A percentile compares a stretch with the other conserved stretches of the same genome.
phyloP scores from a whole-genome alignment of 2,113 vertebrate genomes.

The Tupaia chinensis region DNA sequence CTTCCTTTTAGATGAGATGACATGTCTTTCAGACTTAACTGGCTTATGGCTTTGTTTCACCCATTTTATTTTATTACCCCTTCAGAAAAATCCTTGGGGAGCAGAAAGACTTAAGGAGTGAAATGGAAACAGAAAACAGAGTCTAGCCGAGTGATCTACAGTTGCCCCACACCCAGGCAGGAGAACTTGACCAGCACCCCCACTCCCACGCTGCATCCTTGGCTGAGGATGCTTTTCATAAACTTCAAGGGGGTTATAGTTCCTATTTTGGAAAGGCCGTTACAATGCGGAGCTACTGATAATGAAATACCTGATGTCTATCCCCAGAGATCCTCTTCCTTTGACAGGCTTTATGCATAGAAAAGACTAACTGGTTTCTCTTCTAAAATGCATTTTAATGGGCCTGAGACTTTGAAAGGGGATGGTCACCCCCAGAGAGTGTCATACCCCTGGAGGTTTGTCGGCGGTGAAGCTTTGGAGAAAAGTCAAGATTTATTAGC shows the following conservation, averaged over 20 bases:
- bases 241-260: conserved; percentile 66
- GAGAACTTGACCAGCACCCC: conserved; percentile 76
- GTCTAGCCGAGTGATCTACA: conserved; percentile 75
- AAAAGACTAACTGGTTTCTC: conserved; percentile 36
- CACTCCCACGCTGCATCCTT: conserved; percentile 54
- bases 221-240: conserved; percentile 57
- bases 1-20: conserved; percentile 92
- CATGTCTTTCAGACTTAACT: conserved; percentile 92
- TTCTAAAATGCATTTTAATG: conserved; percentile 52
- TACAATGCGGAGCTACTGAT: conserved; percentile 20
- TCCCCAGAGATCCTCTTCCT: conserved; percentile 38
- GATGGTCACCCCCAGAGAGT: conserved; percentile 40
- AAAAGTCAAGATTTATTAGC: conserved; percentile 77
- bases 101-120: conserved; percentile 82
- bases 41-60: conserved; percentile 92
- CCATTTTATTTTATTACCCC: conserved; percentile 90
- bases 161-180: conserved; percentile 65
- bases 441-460: conserved; percentile 9
- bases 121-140: conserved; percentile 88
- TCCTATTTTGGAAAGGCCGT: conserved; percentile 69
- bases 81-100: conserved; percentile 87
- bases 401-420: background rate
- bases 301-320: conserved; percentile 35
- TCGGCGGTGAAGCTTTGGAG: background rate
- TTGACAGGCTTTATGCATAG: conserved; percentile 66